Base-by-base conservation (phyloP, 2,888 invertebrate species). In the Seira ritae region DNA sequence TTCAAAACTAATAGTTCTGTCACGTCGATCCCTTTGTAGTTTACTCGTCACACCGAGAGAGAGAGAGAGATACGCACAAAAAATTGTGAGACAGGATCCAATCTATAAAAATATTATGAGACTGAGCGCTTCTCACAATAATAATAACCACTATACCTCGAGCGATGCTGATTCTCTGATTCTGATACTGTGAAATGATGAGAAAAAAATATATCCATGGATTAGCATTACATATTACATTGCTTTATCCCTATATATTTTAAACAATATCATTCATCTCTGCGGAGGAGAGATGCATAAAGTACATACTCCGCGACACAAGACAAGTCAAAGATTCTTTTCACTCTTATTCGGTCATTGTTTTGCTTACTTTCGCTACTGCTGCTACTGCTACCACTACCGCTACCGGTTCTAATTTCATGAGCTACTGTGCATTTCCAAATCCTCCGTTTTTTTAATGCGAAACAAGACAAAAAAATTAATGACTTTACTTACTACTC, bases 1-100 rank as follows among this genome's bases (percentile, higher is more conserved):
- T 71, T 89, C 87, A 87, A 85, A 87, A 87, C 89, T 88, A 88
- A 89, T 88, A 87, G 87, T 87, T 88, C 83, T 88, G 87, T 89
- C 89, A 89, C 89, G 89, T 87, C 85, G 84, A 83, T 83, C 81
- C 79, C 84, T 85, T 87, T 85, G 84, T 86, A 77, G 74, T 69
- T n/a, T 50, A n/a, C 50, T n/a, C 15, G 15, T n/a, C 50, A 50
- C 50, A 12, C 15, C 15, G 50, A 50, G 12, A n/a, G 17, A n/a
- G 17, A 50, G 6, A 50, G 6, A 42, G 6, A 42, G 12, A 12
- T 8, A 8, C 42, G 12, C 4, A 42, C 12, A 42, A 50, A 50
- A 50, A 50, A 50, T 8, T 50, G 31, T 31, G 31, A 31, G 31
- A 31, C 31, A 31, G 31, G 31, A 31, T 31, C 31, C 31, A 31